phyloP scores from a whole-genome alignment of 2,888 invertebrate genomes.

The Abrostola triplasia region DNA sequence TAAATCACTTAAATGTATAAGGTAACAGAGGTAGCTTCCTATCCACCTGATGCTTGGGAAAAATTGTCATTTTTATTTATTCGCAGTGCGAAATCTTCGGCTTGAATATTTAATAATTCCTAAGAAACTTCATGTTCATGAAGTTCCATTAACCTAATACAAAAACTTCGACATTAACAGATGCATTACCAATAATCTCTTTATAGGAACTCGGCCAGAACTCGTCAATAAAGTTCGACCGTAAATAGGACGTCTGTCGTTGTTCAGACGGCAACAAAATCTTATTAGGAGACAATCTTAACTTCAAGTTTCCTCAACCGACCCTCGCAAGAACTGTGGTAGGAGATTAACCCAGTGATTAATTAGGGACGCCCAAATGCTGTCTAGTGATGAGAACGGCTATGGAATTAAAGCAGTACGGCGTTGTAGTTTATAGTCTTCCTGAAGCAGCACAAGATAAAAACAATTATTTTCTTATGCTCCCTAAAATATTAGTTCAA shows the following conservation, averaged over 20 bases:
- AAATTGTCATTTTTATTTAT: no score
- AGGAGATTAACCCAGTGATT: conserved; percentile 34
- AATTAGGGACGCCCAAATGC: conserved; percentile 27
- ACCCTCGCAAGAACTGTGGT: conserved; percentile 30
- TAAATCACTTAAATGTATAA: no score
- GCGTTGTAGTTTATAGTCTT: conserved; percentile 13
- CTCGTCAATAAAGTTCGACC: conserved; percentile 43
- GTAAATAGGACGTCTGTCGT: conserved; percentile 33
- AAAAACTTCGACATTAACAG: conserved; percentile 29
- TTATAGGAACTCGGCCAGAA: conserved; percentile 30
- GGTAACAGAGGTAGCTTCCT: no score
- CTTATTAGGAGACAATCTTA: conserved; percentile 22
- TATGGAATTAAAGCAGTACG: conserved; percentile 19
- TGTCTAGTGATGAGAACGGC: conserved; percentile 29
- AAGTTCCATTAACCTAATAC: conserved; percentile 7
- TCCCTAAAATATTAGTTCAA: neutral
- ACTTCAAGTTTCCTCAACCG: conserved; percentile 21
- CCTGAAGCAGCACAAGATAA: neutral
- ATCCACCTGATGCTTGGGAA: no score
- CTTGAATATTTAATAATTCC: no score
- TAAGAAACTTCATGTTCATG: neutral
- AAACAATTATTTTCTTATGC: neutral
- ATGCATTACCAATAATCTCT: conserved; percentile 19
- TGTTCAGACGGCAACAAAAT: conserved; percentile 29
- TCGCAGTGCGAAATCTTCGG: no score